Base-by-base conservation (phyloP, 2,797 vertebrate species). In the Oreochromis grahami region DNA sequence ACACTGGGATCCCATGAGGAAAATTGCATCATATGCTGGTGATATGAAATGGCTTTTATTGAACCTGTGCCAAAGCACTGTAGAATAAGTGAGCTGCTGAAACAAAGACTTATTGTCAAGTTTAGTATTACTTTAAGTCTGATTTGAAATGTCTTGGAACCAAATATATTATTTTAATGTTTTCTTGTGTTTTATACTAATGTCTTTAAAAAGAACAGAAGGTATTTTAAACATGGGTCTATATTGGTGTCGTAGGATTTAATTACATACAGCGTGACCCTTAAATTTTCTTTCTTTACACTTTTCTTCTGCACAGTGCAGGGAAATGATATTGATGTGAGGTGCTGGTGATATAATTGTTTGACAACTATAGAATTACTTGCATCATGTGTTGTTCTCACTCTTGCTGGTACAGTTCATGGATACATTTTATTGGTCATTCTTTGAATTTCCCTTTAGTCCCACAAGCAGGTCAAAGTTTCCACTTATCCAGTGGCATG, bases 181-280 rank as follows among this genome's bases (percentile, higher is more conserved):
- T 29, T 43, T 45, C 10, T 72, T 70, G 34, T 24, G 38, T 68
- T 70, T 45, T 29, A 12, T 26, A 60, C 17, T 29, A 7, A 17
- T 70, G 38, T 15, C 10, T 43, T 41, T 43, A 26, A 70, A 70
- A 0, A 0, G n/a, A 70, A 45, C 21, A 70, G 14, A 0, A 0
- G 8, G 38, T 17, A 70, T 70, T 43, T 26, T 45, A 68, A 41
- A 68, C 5, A 17, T 70, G 21, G 21, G 45, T 70, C 17, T 26
- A 45, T 45, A 45, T 70, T 10, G 1, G 5, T 45, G 41, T 70
- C 13, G 1, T 24, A 45, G 65, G 15, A 70, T 70, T 45, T 45
- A 43, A 70, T 72, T 45, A 72, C 5, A 5, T n/a, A n/a, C 24
- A 29, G 24, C 7, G 2, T 72, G 4, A 70, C 41, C 38, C 41